Base-by-base conservation (phyloP, 2,888 invertebrate species). In the Epinotia bilunana region DNA sequence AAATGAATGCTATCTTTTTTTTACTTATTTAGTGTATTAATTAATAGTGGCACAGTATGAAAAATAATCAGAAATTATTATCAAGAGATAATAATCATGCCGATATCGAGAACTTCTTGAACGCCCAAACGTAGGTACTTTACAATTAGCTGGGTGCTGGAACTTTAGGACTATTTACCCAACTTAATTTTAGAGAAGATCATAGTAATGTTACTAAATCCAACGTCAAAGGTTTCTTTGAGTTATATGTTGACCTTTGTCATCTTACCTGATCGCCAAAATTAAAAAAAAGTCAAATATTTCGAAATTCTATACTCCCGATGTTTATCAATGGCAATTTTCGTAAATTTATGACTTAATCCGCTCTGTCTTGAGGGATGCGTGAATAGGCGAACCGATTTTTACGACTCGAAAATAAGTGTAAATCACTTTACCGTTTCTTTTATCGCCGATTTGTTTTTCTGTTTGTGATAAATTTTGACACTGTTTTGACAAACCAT, bases 311-410 rank as follows among this genome's bases (percentile, higher is more conserved):
- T 80, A 87, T 83, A 85, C 86, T 81, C 79, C 77, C 73, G 90
- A 88, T 90, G 76, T 79, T 69, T 88, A 93, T 93, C 93, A 84
- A 78, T 81, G 86, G 86, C 92, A 86, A 92, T 92, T 92, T 90
- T 90, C 88, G 86, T 84, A 91, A 91, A 93, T 88, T 91, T 92
- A 93, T 92, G 90, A 90, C 93, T 92, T 90, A 92, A 93, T 93
- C 84, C 82, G 76, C 79, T 76, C 76, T 78, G 75, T 68, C 61
- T 68, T 64, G 71, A 64, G 74, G 77, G 78, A 75, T 67, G 79
- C 80, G 79, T 77, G 77, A 77, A 78, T 78, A 77, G 77, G 78
- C 73, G 80, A 77, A 77, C 77, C 72, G 80, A 80, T 80, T 84
- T 74, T 85, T 86, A 83, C 78, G 79, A 77, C 78, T 76, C 62